A percentile compares a stretch with the other conserved stretches of the same genome.
Conservation (phyloP, 2,888 invertebrate species). For the Tridacna gigas region DNA sequence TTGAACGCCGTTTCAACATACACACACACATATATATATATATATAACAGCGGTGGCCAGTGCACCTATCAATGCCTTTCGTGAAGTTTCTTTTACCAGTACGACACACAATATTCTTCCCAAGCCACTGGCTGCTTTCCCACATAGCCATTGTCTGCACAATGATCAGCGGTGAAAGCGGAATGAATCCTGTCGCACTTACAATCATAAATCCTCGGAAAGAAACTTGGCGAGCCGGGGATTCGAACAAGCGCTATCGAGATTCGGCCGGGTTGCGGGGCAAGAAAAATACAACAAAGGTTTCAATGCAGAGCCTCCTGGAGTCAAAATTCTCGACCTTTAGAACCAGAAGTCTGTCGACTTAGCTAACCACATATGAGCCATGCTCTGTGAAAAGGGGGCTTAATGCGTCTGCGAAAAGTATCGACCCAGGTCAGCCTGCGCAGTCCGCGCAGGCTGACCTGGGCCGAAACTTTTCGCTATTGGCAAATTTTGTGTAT, state of each 20-base stretch:
- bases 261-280: too few relatives aligned
- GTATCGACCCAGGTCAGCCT: too few relatives aligned
- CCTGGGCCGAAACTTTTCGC: too few relatives aligned
- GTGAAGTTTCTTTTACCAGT: not conserved
- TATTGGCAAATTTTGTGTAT: too few relatives aligned
- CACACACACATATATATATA: not conserved
- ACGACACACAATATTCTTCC: not conserved
- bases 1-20: not conserved
- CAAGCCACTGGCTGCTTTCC: not conserved
- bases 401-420: too few relatives aligned
- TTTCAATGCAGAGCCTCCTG: too few relatives aligned
- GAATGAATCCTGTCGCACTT: not conserved
- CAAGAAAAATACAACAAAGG: too few relatives aligned
- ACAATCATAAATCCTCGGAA: not conserved
- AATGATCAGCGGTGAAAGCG: not conserved
- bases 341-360: too few relatives aligned
- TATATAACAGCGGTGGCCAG: not conserved
- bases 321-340: too few relatives aligned
- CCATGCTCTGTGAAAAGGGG: too few relatives aligned
- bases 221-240: not conserved
- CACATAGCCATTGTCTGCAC: not conserved
- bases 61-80: not conserved
- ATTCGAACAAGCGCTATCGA: not conserved
- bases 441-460: too few relatives aligned
- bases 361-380: too few relatives aligned